Base-by-base conservation (phyloP, 2,113 vertebrate species). In the Cercopithecus mona region DNA sequence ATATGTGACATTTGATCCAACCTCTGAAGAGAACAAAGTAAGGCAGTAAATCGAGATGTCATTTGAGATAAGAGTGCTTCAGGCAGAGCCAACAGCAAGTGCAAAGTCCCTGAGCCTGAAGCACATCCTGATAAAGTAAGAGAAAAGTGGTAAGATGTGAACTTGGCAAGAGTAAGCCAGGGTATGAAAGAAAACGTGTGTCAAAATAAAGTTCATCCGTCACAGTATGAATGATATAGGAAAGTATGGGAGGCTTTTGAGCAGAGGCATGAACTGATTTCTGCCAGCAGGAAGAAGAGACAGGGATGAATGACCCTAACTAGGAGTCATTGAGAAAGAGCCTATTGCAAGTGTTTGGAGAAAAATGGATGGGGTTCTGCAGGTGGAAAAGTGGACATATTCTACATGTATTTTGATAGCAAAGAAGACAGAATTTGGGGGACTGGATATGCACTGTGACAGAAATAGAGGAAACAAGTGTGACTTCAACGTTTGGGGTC, bases 361-460 rank as follows among this genome's bases (percentile, higher is more conserved):
- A 23, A 64, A 16, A 57, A 17, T 35, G 35, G 64, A 12, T 8
- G 1, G 2, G 5, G 68, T 85, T 68, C 7, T 4, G 0, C 14
- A 1, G 1, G 0, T 61, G 25, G 17, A 18, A 0, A 32, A n/a
- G 7, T 1, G 0, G 22, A 50, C 1, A 20, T 6, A 48, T 35
- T 25, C 7, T 80, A 8, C 2, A 5, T 14, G 22, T 23, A 35
- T 43, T 86, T 75, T 88, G 70, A 68, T 12, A 35, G 0, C 12
- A 43, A 68, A 35, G 32, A 38, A 32, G 1, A 68, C 10, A 27
- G 13, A n/a, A 11, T 18, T 70, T 14, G 18, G 13, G 82, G 18
- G 17, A 14, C 40, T 87, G 13, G 8, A 57, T 90, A 13, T 66
- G n/a, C 1, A 32, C 30, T 52, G 4, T 38, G 32, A 43, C 23